A percentile compares a stretch with the other conserved stretches of the same genome.
Evolutionary conservation across 2,113 vertebrate species (phyloP).

Genomic region (Oceanodroma tethys): DNA sequence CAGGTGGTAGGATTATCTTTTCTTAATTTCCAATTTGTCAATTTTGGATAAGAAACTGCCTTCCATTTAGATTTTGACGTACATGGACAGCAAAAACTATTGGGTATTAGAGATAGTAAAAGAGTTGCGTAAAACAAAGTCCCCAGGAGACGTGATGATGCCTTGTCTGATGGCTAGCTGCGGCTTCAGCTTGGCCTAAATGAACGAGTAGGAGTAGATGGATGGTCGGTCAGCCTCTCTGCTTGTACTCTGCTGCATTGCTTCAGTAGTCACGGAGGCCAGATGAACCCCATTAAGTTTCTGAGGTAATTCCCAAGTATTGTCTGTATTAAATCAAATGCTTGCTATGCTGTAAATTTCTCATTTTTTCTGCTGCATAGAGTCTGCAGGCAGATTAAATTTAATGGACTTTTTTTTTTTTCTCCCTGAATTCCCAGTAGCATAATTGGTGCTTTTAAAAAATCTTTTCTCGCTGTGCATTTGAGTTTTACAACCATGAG

Average conservation of each 20-base stretch:
- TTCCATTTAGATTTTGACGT: background rate
- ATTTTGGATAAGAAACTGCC: background rate
- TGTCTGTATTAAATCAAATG: background rate
- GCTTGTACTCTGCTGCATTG: background rate
- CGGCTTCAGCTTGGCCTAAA: background rate
- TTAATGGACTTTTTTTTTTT: background rate
- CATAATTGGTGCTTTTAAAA: background rate
- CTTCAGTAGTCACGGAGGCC: background rate
- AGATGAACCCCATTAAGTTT: background rate
- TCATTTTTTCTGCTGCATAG: background rate
- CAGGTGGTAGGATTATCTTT: background rate
- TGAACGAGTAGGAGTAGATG: background rate
- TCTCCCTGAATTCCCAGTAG: background rate
- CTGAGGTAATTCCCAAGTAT: background rate
- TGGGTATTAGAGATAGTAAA: too few relatives aligned
- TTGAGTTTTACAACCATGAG: background rate
- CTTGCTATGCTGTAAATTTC: background rate
- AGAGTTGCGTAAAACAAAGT: background rate
- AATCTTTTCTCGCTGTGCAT: background rate
- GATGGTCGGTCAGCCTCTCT: background rate
- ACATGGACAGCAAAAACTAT: background rate
- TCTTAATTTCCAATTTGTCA: background rate
- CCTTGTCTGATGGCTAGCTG: background rate
- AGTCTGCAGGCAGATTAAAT: background rate
- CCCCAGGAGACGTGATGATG: background rate